Evolutionary conservation across 2,888 invertebrate species (phyloP), one percentile per base, ranked within the genome.

Genomic region (Drosophila borealis): DNA sequence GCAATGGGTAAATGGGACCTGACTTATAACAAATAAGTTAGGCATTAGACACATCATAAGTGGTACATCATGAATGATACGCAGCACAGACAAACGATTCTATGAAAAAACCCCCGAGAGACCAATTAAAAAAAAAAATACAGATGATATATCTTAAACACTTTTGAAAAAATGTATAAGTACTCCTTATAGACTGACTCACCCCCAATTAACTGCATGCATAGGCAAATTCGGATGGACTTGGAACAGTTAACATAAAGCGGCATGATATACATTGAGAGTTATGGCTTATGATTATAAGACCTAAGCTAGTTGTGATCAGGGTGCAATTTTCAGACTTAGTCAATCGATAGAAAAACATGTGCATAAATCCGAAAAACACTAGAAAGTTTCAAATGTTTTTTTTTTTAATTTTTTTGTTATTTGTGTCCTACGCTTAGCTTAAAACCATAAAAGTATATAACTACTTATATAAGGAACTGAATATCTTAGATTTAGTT

Each of bases 401-500:
- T 66, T 54, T 61, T 17, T 1, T 6, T 54, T 39, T 33, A 29
- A 17, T 33, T 39, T 50, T 19, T 39, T 53, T 29, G 41, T 37
- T 41, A 41, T 14, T 39, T 19, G 41, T 53, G 41, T 42, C 48
- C 64, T 77, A 72, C 25, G 39, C 57, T 55, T 63, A 63, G 37
- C 65, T 61, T 66, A 59, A 70, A 62, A 69, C 68, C 25, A 69
- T 69, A 68, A 56, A 54, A 49, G 46, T 49, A 36, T 54, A 53
- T 42, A 29, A 10, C 9, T 42, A 41, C 25, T 11, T 41, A n/a
- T 29, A 49, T 60, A 63, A 45, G 45, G 21, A 77, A 69, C 69
- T 69, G 67, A 69, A 65, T 78, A 63, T 41, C 74, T 75, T 75
- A 74, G 41, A 21, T 34, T 69, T 70, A 67, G 33, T 55, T 45